Conservation (phyloP, 2,888 invertebrate species). For the Erpobdella octoculata region DNA sequence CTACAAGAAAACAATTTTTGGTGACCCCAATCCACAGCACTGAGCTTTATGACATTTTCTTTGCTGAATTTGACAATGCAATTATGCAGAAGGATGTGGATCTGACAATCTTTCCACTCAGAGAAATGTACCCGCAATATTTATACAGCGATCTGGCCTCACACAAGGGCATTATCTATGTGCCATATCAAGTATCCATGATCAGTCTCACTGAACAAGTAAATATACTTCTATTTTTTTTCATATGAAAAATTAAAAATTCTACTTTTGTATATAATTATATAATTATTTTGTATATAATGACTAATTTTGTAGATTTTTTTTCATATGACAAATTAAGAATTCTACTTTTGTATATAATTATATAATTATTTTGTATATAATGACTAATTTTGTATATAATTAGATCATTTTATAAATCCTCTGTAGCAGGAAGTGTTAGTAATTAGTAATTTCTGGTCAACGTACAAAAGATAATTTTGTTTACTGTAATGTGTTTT, state of each 20-base stretch:
- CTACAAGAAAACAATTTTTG: slow-evolving; percentile 36
- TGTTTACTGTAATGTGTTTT: too few species aligned
- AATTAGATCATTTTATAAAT: too few species aligned
- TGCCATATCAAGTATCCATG: slow-evolving; percentile 40
- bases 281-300: too few species aligned
- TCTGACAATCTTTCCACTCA: slow-evolving; percentile 34
- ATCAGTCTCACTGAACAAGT: slow-evolving; percentile 37
- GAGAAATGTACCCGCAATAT: slow-evolving; percentile 39
- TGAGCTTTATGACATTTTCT: slow-evolving; percentile 36
- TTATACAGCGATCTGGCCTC: slow-evolving; percentile 36
- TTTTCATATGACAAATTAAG: too few species aligned
- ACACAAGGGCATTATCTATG: slow-evolving; percentile 38
- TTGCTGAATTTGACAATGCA: slow-evolving; percentile 36
- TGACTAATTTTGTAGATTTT: too few species aligned
- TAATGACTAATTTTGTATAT: too few species aligned
- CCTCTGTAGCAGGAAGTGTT: too few species aligned
- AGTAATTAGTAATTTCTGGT: too few species aligned
- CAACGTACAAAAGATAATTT: too few species aligned
- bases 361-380: too few species aligned
- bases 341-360: too few species aligned
- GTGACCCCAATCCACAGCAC: slow-evolving; percentile 38
- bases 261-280: too few species aligned
- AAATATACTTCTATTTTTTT: neutral
- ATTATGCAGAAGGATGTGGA: slow-evolving; percentile 32
- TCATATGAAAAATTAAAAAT: neutral